A percentile compares a stretch with the other conserved stretches of the same genome.
These are phyloP conservation scores for Hirudinaria manillensis DNA, from an alignment of 2,888 invertebrate species.

Conservation along the genomic window DNA sequence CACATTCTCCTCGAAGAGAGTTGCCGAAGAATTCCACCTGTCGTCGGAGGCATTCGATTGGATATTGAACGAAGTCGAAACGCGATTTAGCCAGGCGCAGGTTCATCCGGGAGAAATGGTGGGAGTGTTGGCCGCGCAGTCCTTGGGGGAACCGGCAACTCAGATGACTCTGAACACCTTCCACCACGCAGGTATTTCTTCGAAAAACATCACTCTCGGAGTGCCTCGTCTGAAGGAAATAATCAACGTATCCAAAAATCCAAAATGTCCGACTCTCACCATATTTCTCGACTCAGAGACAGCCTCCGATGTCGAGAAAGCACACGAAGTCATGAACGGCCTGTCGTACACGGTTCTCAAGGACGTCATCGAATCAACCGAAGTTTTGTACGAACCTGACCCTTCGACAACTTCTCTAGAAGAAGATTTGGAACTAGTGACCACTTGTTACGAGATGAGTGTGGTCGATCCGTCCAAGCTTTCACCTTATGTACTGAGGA, in stretches of 20 bases:
- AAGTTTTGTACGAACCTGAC: constrained; percentile 95
- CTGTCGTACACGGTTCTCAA: constrained; percentile 94
- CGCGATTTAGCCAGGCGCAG: constrained; percentile 94
- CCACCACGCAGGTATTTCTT: constrained; percentile 99
- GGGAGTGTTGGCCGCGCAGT: constrained; percentile 97
- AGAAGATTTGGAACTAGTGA: constrained; percentile 96
- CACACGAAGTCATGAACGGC: constrained; percentile 85
- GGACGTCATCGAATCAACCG: constrained; percentile 94
- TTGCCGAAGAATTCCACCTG: constrained; percentile 84
- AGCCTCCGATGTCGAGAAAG: constrained; percentile 96
- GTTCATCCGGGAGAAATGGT: constrained; percentile 96
- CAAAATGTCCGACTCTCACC: constrained; percentile 96
- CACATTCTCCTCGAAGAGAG: constrained; percentile 83
- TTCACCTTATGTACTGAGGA: constrained; percentile 93
- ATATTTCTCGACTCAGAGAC: constrained; percentile 96
- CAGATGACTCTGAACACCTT: constrained; percentile 89
- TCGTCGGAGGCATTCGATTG: constrained; percentile 96
- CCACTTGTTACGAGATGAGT: constrained; percentile 99
- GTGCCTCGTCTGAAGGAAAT: constrained; percentile 87
- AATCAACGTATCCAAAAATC: constrained; percentile 97
- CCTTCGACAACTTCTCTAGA: constrained; percentile 95
- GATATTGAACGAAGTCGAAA: constrained; percentile 98
- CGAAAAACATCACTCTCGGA: constrained; percentile 98
- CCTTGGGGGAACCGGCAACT: constrained; percentile 96
- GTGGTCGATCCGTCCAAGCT: constrained; percentile 96